Evolutionary conservation across 2,888 invertebrate species (phyloP).

Genomic region (Tetramorium bicarinatum): DNA sequence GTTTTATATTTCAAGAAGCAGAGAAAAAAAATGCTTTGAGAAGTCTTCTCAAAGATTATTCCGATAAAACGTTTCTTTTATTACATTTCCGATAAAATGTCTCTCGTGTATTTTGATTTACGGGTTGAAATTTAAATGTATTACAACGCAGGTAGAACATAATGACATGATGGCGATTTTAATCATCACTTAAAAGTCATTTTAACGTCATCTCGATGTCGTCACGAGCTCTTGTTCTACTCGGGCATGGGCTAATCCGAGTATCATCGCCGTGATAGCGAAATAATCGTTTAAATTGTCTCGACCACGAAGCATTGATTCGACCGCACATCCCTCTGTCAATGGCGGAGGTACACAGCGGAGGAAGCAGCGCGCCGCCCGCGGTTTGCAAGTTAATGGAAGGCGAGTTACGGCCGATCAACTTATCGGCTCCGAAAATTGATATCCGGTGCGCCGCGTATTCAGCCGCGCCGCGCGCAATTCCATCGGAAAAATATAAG

Average conservation of each 20-base stretch:
- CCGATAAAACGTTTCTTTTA: background rate
- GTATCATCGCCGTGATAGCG: background rate
- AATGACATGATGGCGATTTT: too few species aligned
- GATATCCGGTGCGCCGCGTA: slow-evolving; percentile 71
- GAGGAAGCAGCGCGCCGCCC: background rate
- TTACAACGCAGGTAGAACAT: background rate
- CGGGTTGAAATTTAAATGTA: background rate
- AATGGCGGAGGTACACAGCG: slow-evolving; percentile 1
- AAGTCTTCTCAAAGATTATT: background rate
- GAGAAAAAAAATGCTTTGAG: background rate
- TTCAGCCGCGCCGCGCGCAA: slow-evolving; percentile 34
- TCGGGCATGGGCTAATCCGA: background rate
- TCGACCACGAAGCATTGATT: slow-evolving; percentile 14
- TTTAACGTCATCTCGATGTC: too few species aligned
- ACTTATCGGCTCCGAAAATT: slow-evolving; percentile 78
- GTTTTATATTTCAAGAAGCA: background rate
- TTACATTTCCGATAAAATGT: background rate
- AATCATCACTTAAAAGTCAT: too few species aligned
- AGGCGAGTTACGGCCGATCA: slow-evolving; percentile 72
- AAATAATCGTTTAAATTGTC: slow-evolving; percentile 29
- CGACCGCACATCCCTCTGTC: slow-evolving; percentile 2
- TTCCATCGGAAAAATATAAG: slow-evolving; percentile 61
- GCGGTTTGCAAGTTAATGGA: slow-evolving; percentile 50
- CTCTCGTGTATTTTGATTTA: background rate
- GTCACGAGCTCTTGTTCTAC: too few species aligned